Conservation (phyloP, 1,140 invertebrate genomes). For the Lasioglossum albipes region DNA sequence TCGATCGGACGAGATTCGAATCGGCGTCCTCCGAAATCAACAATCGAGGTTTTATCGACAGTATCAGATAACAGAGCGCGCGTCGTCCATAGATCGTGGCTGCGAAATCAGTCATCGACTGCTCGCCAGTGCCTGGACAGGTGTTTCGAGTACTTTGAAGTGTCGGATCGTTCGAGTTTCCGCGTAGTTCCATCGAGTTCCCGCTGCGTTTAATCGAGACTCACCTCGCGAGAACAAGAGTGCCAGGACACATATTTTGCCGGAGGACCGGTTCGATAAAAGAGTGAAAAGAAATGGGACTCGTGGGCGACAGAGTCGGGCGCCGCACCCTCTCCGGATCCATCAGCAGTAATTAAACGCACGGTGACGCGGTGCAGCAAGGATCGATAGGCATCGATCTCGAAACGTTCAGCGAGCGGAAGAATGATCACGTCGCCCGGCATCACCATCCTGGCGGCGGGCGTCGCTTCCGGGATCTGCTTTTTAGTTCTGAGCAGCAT, state of each 20-base stretch:
- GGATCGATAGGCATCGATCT: neutral
- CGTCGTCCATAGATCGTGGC: neutral
- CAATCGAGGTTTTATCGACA: constrained; percentile 14
- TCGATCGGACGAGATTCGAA: neutral
- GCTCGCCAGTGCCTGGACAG: neutral
- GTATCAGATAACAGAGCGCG: constrained; percentile 29
- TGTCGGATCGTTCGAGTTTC: neutral
- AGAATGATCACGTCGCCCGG: constrained; percentile 70
- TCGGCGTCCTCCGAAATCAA: neutral
- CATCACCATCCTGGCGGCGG: constrained; percentile 65
- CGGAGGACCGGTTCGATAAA: neutral
- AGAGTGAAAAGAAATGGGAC: neutral
- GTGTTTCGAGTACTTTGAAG: neutral
- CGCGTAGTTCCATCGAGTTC: neutral
- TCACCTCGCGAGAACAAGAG: too few species aligned
- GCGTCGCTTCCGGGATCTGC: constrained; percentile 72
- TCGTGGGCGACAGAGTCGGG: too few species aligned
- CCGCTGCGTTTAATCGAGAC: too few species aligned
- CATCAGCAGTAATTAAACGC: constrained; percentile 22
- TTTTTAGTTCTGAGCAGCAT: constrained; percentile 65
- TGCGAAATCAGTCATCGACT: constrained; percentile 12
- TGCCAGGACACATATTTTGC: too few species aligned
- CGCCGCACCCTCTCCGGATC: neutral
- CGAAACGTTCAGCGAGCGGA: neutral
- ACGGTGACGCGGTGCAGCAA: neutral